These are phyloP conservation scores for Syndactyla subalaris DNA, from an alignment of 2,797 vertebrate genomes.

Conservation along the genomic window DNA sequence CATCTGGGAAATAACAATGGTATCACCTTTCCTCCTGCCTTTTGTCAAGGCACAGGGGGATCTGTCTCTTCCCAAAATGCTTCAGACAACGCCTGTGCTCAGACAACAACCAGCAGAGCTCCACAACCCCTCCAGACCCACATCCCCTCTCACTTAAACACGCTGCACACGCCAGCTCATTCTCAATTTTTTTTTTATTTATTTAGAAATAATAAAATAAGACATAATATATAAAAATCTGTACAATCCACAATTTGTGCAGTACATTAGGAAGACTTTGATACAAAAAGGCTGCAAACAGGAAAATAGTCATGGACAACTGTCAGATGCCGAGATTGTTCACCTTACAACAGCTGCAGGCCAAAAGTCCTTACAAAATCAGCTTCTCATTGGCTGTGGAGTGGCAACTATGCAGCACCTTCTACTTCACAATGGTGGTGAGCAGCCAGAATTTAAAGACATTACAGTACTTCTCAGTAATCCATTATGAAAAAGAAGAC, in stretches of 20 bases:
- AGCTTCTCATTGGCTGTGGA: slow-evolving; percentile 70
- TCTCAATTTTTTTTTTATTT: slow-evolving; percentile 80
- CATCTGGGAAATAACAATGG: not conserved
- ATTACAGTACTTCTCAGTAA: slow-evolving; percentile 83
- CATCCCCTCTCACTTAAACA: not conserved
- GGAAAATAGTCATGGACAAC: slow-evolving; percentile 81
- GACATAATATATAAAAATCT: slow-evolving; percentile 98
- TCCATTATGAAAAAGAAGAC: slow-evolving; percentile 62
- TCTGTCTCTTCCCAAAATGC: not conserved
- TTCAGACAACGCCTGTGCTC: not conserved
- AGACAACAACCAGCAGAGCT: not conserved
- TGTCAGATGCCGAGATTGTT: slow-evolving; percentile 75
- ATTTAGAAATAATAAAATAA: slow-evolving; percentile 99
- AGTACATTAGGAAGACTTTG: slow-evolving; percentile 97
- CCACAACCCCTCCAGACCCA: not conserved
- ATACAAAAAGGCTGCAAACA: slow-evolving; percentile 87
- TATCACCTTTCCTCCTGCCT: not conserved
- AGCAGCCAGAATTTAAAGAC: slow-evolving; percentile 76
- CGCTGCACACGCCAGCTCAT: not conserved
- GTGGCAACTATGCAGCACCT: slow-evolving; percentile 70
- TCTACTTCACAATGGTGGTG: slow-evolving; percentile 36
- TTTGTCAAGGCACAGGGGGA: not conserved
- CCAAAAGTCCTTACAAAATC: slow-evolving; percentile 71
- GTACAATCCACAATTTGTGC: slow-evolving; percentile 98
- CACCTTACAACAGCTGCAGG: slow-evolving; percentile 76